Base-by-base conservation (phyloP, 2,888 invertebrate species). In the Acanthosepion esculentum region DNA sequence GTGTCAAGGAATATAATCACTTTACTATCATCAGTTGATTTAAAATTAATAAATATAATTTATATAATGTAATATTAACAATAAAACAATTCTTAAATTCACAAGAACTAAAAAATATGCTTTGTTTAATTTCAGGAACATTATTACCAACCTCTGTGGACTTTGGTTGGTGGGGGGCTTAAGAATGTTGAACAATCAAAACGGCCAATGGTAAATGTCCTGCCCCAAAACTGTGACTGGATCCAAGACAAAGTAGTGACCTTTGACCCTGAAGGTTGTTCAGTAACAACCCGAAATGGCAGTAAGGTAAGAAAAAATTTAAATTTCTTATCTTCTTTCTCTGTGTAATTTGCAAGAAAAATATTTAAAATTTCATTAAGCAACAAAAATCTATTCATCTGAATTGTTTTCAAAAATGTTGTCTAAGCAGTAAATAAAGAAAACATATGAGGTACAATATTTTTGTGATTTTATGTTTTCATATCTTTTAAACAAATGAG, bases 111-210 rank as follows among this genome's bases (percentile, higher is more conserved):
- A 41, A 41, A 41, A 41, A 41, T 41, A 41, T 41, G 41, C 41
- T 41, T 41, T 41, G 41, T 41, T 91, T 94, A 23, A n/a, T 96
- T 95, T 12, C 96, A 97, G 97, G 95, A 94, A 12, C 99, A 99
- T 97, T 99, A 99, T 97, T 99, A 99, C 97, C 99, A 99, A 97
- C 99, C 99, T 0, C 98, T 99, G 97, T 99, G 99, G 97, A 99
- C 99, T 0, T 97, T 99, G 94, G 98, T 99, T 93, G 99, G 99
- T 0, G 99, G 98, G 2, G 99, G 99, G 0, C 98, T 99, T 96
- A 98, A 98, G 96, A 98, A 98, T 8, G 97, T 99, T 29, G 97
- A 98, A 7, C 98, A 98, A 15, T 98, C 99, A 0, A 98, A 98
- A 64, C 98, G 98, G 94, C 96, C 97, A 0, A 99, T 98, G 98